Evolutionary conservation across 2,888 invertebrate species (phyloP), one percentile per base, ranked within the genome.

Genomic region (Rhabditophanes sp.): DNA sequence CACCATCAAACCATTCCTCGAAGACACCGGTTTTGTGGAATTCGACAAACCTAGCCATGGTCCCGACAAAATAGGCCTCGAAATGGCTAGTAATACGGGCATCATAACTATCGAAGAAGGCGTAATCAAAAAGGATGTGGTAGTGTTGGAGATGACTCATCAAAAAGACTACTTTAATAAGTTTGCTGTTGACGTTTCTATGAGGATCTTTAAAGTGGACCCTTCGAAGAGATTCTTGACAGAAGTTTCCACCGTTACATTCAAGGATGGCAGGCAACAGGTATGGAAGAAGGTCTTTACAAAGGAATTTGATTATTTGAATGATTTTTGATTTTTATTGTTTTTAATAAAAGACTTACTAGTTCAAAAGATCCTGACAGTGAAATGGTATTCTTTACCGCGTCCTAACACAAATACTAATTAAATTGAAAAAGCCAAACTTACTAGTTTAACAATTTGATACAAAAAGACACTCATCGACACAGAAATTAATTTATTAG

Each of bases 361-460:
- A 62, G 37, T 27, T 62, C 62, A 31, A 62, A 62, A 35, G 55
- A 57, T 30, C 62, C 62, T 16, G 59, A 56, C 17, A 62, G 45
- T 19, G 43, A 46, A 37, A 62, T 62, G 22, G 62, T 62, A 45
- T 62, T 62, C 35, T 59, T 57, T 30, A 57, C 58, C 33, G 59
- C 58, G 38, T 62, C 62, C 60, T 60, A 48, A 35, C 41, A 37
- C n/a, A 16, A 18, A 30, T 5, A 3, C 16, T 12, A 11, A 14
- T 14, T 15, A 35, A 35, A 14, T 18, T 35, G n/a, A n/a, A n/a
- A n/a, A n/a, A n/a, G n/a, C n/a, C 15, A 30, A 23, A 41, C 48
- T 40, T 20, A 60, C 60, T 48, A 62, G 34, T 38, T 63, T 57
- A 29, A 62, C 56, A 39, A 60, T 57, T 39, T 62, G 60, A 41